Evolutionary conservation across 2,888 invertebrate species (phyloP).

Genomic region (Eupsilia transversa): DNA sequence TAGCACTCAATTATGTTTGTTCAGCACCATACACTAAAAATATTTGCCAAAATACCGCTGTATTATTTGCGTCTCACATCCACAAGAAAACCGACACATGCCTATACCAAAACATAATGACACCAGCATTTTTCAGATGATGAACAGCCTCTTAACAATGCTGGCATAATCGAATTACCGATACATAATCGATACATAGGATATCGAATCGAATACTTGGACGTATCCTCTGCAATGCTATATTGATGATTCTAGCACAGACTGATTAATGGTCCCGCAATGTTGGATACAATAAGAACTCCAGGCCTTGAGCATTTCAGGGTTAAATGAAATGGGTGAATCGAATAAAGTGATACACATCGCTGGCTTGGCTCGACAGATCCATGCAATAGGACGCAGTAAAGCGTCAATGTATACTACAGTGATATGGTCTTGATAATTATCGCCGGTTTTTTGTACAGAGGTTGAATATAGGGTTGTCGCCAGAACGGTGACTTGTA

Average conservation of each 20-base stretch:
- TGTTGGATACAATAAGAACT: slow-evolving; percentile 85
- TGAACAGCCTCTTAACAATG: slow-evolving; percentile 84
- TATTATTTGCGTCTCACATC: not conserved
- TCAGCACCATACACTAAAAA: not conserved
- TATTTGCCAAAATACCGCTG: not conserved
- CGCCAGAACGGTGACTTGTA: slow-evolving; percentile 88
- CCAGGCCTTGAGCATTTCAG: slow-evolving; percentile 75
- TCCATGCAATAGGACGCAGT: not conserved
- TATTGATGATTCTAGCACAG: slow-evolving; percentile 89
- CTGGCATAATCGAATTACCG: slow-evolving; percentile 87
- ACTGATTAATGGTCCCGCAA: slow-evolving; percentile 89
- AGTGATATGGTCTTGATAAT: slow-evolving; percentile 3
- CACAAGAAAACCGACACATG: slow-evolving; percentile 50
- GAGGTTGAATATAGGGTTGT: slow-evolving; percentile 84
- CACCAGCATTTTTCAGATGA: slow-evolving; percentile 82
- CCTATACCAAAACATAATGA: slow-evolving; percentile 75
- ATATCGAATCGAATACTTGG: slow-evolving; percentile 89
- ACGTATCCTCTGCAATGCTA: slow-evolving; percentile 88
- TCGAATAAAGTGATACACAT: slow-evolving; percentile 66
- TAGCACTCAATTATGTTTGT: not conserved
- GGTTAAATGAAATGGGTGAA: slow-evolving; percentile 62
- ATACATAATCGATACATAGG: slow-evolving; percentile 87
- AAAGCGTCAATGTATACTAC: slow-evolving; percentile 66
- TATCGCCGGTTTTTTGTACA: slow-evolving; percentile 61
- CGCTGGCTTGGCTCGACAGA: slow-evolving; percentile 55